A percentile compares a stretch with the other conserved stretches of the same genome.
phyloP scores from a whole-genome alignment of 2,888 invertebrate species.

The Adela reaumurella region DNA sequence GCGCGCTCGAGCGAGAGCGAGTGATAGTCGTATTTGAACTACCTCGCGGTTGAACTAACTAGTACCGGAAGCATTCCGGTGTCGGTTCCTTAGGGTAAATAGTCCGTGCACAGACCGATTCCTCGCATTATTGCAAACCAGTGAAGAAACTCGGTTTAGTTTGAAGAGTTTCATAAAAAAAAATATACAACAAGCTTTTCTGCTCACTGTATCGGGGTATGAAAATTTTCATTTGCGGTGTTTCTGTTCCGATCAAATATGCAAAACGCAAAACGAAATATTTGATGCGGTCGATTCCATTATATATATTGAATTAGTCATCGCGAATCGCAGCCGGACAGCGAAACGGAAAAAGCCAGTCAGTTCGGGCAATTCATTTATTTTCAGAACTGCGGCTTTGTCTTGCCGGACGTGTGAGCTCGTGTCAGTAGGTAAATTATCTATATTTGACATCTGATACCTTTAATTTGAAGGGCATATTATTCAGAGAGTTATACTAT shows the following conservation, averaged over 20 bases:
- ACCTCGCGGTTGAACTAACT: too few species aligned
- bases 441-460: neutral
- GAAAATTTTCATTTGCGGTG: slow-evolving; percentile 19
- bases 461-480: neutral
- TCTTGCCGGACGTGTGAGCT: slow-evolving; percentile 22
- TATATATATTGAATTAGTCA: slow-evolving; percentile 50
- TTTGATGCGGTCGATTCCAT: slow-evolving; percentile 46
- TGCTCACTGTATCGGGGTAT: neutral
- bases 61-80: too few species aligned
- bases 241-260: slow-evolving; percentile 45
- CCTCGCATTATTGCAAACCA: too few species aligned
- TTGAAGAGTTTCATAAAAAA: too few species aligned
- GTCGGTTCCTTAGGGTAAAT: too few species aligned
- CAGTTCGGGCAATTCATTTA: slow-evolving; percentile 45
- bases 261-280: slow-evolving; percentile 45
- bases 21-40: too few species aligned
- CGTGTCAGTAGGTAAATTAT: slow-evolving; percentile 11
- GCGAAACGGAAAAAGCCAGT: slow-evolving; percentile 43
- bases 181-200: too few species aligned
- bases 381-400: slow-evolving; percentile 35
- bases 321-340: slow-evolving; percentile 24
- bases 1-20: too few species aligned
- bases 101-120: too few species aligned
- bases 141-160: too few species aligned
- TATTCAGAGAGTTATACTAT: too few species aligned